phyloP scores from a whole-genome alignment of 2,113 vertebrate species.

The Carassius auratus region DNA sequence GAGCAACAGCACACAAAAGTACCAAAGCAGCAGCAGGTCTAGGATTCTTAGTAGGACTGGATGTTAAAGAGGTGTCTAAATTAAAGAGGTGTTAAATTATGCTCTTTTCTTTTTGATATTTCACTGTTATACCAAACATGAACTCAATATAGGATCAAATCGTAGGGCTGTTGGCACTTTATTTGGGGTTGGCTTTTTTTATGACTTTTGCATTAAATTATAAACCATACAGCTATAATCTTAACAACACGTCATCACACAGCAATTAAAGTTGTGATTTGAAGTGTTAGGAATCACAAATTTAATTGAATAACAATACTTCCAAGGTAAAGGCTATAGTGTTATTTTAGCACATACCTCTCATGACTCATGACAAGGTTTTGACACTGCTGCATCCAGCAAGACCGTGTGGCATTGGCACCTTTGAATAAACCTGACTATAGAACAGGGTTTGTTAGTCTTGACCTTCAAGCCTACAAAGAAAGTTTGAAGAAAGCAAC shows the following conservation, averaged over 20 bases:
- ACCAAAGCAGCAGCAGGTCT: not conserved
- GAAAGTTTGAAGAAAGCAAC: not conserved
- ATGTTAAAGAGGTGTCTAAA: not conserved
- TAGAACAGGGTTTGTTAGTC: not conserved
- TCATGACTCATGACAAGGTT: not conserved
- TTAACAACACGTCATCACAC: not conserved
- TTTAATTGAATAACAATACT: not conserved
- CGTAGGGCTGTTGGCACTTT: not conserved
- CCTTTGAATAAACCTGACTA: not conserved
- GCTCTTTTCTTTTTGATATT: not conserved
- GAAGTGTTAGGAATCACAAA: not conserved
- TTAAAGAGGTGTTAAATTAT: not conserved
- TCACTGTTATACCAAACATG: not conserved
- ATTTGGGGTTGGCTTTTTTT: not conserved
- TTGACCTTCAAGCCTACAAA: not conserved
- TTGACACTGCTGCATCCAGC: not conserved
- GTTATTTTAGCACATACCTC: not conserved
- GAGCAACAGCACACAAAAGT: not conserved
- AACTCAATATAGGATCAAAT: not conserved
- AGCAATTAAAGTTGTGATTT: conserved; percentile 27
- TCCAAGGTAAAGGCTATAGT: not conserved
- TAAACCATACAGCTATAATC: not conserved
- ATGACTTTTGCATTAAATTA: conserved; percentile 6
- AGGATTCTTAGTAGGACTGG: too few relatives aligned
- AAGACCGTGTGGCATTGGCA: not conserved